Percentiles rank a stretch among this genome's conserved stretches.
phyloP scores from a whole-genome alignment of 2,797 vertebrate genomes.

The Artibeus lituratus region DNA sequence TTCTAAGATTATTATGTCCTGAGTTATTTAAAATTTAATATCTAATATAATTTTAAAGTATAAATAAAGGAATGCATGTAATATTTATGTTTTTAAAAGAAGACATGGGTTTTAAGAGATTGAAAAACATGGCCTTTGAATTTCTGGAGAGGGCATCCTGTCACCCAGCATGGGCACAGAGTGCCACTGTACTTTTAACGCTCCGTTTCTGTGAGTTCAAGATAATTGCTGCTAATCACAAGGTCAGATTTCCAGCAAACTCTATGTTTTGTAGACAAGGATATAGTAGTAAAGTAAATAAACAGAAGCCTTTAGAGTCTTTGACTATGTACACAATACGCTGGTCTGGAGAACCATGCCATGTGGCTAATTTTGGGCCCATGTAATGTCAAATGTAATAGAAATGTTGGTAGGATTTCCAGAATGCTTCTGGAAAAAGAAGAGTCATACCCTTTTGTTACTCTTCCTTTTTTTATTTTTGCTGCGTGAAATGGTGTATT shows the following conservation, averaged over 20 bases:
- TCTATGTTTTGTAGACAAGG: neutral
- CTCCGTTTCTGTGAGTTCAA: neutral
- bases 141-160: neutral
- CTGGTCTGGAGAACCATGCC: neutral
- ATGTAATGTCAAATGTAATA: neutral
- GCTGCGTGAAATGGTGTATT: neutral
- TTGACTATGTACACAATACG: neutral
- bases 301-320: neutral
- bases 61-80: neutral
- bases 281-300: neutral
- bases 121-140: neutral
- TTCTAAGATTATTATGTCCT: neutral
- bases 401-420: neutral
- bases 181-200: neutral
- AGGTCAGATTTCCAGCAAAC: conserved; percentile 12
- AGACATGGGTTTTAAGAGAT: neutral
- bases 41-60: neutral
- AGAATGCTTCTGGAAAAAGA: neutral
- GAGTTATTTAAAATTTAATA: neutral
- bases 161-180: neutral
- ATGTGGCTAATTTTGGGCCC: neutral
- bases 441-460: neutral
- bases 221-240: neutral
- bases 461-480: neutral
- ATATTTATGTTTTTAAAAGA: conserved; percentile 24